phyloP scores from a whole-genome alignment of 1,140 invertebrate species.

The Drepana arcuata region DNA sequence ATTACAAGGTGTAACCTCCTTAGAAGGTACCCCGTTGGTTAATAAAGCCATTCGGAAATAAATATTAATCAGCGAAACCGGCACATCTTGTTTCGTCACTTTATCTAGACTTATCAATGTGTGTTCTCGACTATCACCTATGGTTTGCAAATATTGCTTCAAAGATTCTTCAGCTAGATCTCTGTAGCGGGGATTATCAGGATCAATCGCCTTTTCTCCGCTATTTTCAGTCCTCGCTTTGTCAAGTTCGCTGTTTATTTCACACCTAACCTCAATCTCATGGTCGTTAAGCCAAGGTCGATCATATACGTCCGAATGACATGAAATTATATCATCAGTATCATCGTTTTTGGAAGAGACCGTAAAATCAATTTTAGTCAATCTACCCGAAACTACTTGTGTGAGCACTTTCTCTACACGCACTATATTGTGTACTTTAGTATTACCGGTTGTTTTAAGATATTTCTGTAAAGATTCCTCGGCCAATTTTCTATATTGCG shows the following conservation, averaged over 20 bases:
- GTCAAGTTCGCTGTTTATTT: background rate
- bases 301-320: slow-evolving; percentile 72
- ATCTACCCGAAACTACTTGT: slow-evolving; percentile 25
- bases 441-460: slow-evolving; percentile 10
- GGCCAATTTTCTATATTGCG: slow-evolving; percentile 18
- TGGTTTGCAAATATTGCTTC: slow-evolving; percentile 9
- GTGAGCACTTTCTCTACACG: slow-evolving; percentile 21
- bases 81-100: slow-evolving; percentile 15
- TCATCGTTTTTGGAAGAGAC: slow-evolving; percentile 6
- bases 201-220: no score
- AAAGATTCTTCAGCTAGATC: slow-evolving; percentile 17
- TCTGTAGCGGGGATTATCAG: slow-evolving; percentile 14
- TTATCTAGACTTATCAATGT: slow-evolving; percentile 11
- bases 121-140: slow-evolving; percentile 1
- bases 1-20: slow-evolving; percentile 16
- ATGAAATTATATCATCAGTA: slow-evolving; percentile 28
- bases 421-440: slow-evolving; percentile 12
- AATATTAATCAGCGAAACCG: slow-evolving; percentile 18
- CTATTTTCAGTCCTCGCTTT: no score
- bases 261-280: slow-evolving; percentile 10
- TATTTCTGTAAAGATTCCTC: slow-evolving; percentile 28
- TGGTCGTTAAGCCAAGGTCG: slow-evolving; percentile 63
- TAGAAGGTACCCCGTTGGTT: slow-evolving; percentile 1
- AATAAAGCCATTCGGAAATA: slow-evolving; percentile 23
- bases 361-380: slow-evolving; percentile 22